A percentile compares a stretch with the other conserved stretches of the same genome.
phyloP scores from a whole-genome alignment of 2,113 vertebrate genomes.

The Notiomystis cincta region DNA sequence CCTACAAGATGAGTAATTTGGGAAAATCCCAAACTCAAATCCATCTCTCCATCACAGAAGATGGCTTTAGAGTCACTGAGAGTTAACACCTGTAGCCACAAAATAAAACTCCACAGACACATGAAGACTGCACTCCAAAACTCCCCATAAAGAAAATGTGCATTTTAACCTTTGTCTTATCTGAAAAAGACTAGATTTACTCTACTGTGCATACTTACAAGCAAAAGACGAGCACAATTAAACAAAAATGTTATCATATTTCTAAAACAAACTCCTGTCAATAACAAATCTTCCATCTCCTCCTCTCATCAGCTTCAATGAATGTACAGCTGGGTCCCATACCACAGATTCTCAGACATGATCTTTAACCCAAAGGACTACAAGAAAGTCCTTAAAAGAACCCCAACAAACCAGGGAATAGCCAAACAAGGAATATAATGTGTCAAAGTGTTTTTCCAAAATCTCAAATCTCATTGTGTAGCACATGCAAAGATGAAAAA shows the following conservation, averaged over 20 bases:
- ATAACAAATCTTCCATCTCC: background rate
- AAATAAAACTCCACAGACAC: background rate
- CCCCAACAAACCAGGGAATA: background rate
- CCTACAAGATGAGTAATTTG: background rate
- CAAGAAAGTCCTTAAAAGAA: background rate
- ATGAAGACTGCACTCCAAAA: background rate
- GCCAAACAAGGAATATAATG: background rate
- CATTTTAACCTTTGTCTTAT: constrained; percentile 33
- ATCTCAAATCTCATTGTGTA: background rate
- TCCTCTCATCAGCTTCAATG: background rate
- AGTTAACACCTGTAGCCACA: background rate
- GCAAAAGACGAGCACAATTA: background rate
- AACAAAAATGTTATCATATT: background rate
- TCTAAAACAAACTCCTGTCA: background rate
- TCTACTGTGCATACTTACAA: background rate
- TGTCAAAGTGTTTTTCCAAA: background rate
- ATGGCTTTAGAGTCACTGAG: background rate
- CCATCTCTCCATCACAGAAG: background rate
- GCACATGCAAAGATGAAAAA: background rate
- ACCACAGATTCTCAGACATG: background rate
- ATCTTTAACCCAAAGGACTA: constrained; percentile 8
- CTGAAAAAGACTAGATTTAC: background rate
- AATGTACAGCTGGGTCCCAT: background rate
- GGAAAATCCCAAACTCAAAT: background rate
- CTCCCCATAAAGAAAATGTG: background rate